These are phyloP conservation scores for Eutrigla gurnardus DNA, from an alignment of 2,797 vertebrate genomes.

Conservation along the genomic window DNA sequence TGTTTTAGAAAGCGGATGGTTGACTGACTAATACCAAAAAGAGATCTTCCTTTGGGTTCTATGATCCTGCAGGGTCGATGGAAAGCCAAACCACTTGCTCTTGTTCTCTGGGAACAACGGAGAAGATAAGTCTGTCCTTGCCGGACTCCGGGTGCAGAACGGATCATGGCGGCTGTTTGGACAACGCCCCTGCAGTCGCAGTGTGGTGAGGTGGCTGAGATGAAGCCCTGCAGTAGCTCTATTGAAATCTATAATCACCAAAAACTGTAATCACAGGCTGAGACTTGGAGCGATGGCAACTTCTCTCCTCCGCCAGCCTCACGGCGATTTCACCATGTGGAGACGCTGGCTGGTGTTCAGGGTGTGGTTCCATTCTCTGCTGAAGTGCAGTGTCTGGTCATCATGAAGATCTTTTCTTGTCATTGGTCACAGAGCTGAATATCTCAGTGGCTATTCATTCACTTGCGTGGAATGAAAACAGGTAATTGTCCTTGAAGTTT, in stretches of 20 bases:
- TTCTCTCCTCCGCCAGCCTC: slow-evolving; percentile 19
- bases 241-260: slow-evolving; percentile 63
- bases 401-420: not conserved
- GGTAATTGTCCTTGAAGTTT: not conserved
- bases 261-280: slow-evolving; percentile 64
- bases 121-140: slow-evolving; percentile 5
- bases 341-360: not conserved
- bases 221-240: slow-evolving; percentile 36
- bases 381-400: not conserved
- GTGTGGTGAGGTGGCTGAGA: slow-evolving; percentile 45
- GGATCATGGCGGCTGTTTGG: slow-evolving; percentile 12
- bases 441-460: too few species aligned
- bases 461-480: not conserved
- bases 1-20: slow-evolving; percentile 13
- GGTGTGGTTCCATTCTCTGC: slow-evolving; percentile 19
- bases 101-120: slow-evolving; percentile 16
- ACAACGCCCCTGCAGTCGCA: slow-evolving; percentile 25
- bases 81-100: too few species aligned
- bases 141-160: not conserved
- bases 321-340: not conserved
- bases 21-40: slow-evolving; percentile 13
- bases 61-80: not conserved
- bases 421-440: not conserved
- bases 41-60: not conserved
- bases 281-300: slow-evolving; percentile 35